A percentile compares a stretch with the other conserved stretches of the same genome.
Evolutionary conservation across 2,888 invertebrate genomes (phyloP).

Genomic region (Drosophila ustulata): DNA sequence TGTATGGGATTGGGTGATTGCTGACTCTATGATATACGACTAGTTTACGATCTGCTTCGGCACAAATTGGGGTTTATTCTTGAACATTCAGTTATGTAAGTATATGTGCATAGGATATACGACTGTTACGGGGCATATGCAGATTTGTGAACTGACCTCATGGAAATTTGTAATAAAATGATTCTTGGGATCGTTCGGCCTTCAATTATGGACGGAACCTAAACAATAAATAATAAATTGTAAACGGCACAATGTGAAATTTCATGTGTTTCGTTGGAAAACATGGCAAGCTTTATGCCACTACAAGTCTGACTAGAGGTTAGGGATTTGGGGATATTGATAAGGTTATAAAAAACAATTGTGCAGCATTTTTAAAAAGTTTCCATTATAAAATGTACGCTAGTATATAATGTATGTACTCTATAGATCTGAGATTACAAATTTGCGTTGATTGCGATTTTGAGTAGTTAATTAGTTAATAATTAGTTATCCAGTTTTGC

Average conservation of each 20-base stretch:
- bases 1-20: constrained; percentile 1
- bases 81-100: constrained; percentile 28
- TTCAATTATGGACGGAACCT: constrained; percentile 67
- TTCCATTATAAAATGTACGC: constrained; percentile 27
- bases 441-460: constrained; percentile 62
- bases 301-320: constrained; percentile 52
- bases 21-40: constrained; percentile 52
- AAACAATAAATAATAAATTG: constrained; percentile 48
- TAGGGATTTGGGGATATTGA: neutral
- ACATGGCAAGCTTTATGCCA: constrained; percentile 14
- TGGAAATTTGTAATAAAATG: constrained; percentile 20
- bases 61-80: constrained; percentile 66
- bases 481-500: constrained; percentile 19
- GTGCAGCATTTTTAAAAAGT: constrained; percentile 38
- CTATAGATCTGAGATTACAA: constrained; percentile 34
- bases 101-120: constrained; percentile 10
- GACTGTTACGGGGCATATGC: constrained; percentile 15
- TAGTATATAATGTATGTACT: constrained; percentile 2
- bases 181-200: constrained; percentile 19
- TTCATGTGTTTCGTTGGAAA: constrained; percentile 31
- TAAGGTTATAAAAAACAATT: constrained; percentile 26
- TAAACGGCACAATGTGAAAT: constrained; percentile 43
- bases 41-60: constrained; percentile 71
- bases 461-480: constrained; percentile 22
- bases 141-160: constrained; percentile 18